These are phyloP conservation scores for Parnassius mnemosyne DNA, from an alignment of 2,888 invertebrate genomes.

Conservation along the genomic window DNA sequence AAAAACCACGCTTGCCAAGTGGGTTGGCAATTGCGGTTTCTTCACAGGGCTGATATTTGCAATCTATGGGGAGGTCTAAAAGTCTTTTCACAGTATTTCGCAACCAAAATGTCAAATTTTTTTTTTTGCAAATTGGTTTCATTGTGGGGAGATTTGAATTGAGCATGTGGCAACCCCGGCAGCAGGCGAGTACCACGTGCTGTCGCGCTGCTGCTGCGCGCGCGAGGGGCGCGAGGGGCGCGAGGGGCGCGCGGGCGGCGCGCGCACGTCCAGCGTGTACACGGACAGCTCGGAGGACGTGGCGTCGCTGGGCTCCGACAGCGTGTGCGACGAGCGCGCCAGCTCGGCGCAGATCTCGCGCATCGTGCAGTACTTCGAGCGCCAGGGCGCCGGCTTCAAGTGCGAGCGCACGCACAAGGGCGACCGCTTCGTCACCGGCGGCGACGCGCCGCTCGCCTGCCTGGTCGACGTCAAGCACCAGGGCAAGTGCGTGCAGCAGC, in stretches of 20 bases:
- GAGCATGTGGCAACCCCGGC: too few species aligned
- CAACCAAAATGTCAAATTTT: too few species aligned
- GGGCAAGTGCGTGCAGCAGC: slow-evolving; percentile 79
- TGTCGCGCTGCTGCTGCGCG: slow-evolving; percentile 62
- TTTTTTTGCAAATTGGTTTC: too few species aligned
- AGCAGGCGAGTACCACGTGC: slow-evolving; percentile 50
- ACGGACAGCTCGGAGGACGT: slow-evolving; percentile 94
- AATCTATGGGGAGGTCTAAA: too few species aligned
- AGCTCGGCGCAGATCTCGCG: slow-evolving; percentile 87
- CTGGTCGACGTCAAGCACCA: slow-evolving; percentile 49
- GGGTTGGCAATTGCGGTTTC: too few species aligned
- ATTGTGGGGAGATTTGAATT: too few species aligned
- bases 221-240: slow-evolving; percentile 35
- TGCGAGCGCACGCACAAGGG: slow-evolving; percentile 65
- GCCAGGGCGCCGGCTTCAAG: slow-evolving; percentile 83
- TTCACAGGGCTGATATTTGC: too few species aligned
- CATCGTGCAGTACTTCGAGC: slow-evolving; percentile 94
- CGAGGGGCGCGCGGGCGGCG: slow-evolving; percentile 67
- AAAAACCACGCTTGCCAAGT: too few species aligned
- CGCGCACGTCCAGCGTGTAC: slow-evolving; percentile 89
- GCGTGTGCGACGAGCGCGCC: slow-evolving; percentile 84
- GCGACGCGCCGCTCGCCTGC: slow-evolving; percentile 38
- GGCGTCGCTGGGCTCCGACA: slow-evolving; percentile 89
- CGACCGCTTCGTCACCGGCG: slow-evolving; percentile 39
- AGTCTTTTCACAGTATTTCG: too few species aligned